Evolutionary conservation across 2,797 vertebrate genomes (phyloP).

Genomic region (Schizothorax lantsangensis): DNA sequence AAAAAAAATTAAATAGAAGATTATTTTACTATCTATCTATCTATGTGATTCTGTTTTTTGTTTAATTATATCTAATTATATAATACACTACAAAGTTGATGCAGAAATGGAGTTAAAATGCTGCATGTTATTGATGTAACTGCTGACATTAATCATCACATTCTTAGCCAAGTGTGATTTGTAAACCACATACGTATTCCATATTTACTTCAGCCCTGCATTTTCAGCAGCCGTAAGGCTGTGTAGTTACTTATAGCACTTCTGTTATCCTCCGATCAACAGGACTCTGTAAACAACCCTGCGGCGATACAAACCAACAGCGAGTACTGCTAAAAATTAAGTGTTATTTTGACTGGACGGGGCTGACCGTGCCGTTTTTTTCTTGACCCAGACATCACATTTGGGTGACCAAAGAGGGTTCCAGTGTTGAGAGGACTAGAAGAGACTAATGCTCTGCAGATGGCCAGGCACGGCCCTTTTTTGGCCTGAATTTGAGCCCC

Average conservation of each 20-base stretch:
- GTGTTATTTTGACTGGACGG: constrained; percentile 54
- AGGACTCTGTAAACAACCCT: background rate
- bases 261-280: constrained; percentile 22
- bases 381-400: constrained; percentile 48
- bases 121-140: background rate
- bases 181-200: background rate
- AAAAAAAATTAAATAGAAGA: too few relatives aligned
- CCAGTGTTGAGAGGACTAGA: constrained; percentile 45
- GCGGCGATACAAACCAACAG: background rate
- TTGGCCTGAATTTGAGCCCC: constrained; percentile 45
- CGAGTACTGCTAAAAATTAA: constrained; percentile 21
- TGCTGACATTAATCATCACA: constrained; percentile 12
- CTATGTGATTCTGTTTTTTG: background rate
- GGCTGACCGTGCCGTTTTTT: constrained; percentile 24
- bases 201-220: background rate
- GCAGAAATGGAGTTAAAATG: background rate
- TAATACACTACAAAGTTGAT: background rate
- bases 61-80: background rate
- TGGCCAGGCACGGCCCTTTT: constrained; percentile 46
- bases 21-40: too few relatives aligned
- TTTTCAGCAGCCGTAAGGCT: background rate
- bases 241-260: background rate
- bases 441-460: constrained; percentile 64
- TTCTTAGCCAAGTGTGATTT: constrained; percentile 6
- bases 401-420: constrained; percentile 52